Conservation (phyloP, 92 coral and sea anemone species). For the Paragorgia papillata region DNA sequence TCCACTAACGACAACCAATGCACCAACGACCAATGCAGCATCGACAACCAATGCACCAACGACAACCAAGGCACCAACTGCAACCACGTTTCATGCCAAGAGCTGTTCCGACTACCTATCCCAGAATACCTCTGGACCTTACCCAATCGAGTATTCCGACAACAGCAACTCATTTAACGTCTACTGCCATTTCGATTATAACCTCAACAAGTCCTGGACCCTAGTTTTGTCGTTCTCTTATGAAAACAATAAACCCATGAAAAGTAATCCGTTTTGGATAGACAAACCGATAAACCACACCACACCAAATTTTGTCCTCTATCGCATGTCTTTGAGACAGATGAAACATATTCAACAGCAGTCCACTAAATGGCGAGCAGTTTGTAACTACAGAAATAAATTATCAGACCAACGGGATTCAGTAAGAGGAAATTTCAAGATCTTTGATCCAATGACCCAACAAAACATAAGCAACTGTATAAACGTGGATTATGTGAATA, state of each 20-base stretch:
- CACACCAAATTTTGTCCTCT: constrained; percentile 51
- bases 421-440: constrained; percentile 44
- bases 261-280: constrained; percentile 4
- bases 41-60: too few relatives aligned
- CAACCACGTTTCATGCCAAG: too few relatives aligned
- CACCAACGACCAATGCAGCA: too few relatives aligned
- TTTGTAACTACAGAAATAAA: constrained; percentile 55
- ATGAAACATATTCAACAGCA: constrained; percentile 43
- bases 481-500: constrained; percentile 51
- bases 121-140: too few relatives aligned
- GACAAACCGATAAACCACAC: constrained; percentile 42
- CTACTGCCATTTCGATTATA: constrained; percentile 52
- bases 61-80: too few relatives aligned
- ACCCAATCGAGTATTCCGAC: too few relatives aligned
- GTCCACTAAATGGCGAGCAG: constrained; percentile 66
- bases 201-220: constrained; percentile 61
- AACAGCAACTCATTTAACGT: neutral
- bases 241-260: constrained; percentile 26
- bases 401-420: constrained; percentile 55
- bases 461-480: constrained; percentile 34
- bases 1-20: too few relatives aligned
- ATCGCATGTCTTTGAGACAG: constrained; percentile 46
- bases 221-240: constrained; percentile 55
- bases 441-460: constrained; percentile 41
- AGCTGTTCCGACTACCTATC: too few relatives aligned